A percentile compares a stretch with the other conserved stretches of the same genome.
phyloP scores from a whole-genome alignment of 2,797 vertebrate genomes.

The Adelosebastes latens region DNA sequence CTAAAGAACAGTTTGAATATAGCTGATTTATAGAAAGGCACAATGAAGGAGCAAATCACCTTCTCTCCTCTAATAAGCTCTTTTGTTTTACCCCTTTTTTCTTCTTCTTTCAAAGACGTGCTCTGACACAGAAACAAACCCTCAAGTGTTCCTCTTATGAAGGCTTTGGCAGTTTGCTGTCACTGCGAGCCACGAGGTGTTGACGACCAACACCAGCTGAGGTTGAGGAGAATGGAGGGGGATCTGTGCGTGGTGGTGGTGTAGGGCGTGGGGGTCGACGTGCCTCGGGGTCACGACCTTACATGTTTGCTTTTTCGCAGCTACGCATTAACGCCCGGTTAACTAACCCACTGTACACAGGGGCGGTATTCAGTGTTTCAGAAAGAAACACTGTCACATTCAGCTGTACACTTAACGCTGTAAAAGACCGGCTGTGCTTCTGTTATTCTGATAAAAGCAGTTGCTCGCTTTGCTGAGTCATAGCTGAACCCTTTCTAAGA shows the following conservation, averaged over 20 bases:
- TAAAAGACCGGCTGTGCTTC: constrained; percentile 55
- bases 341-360: constrained; percentile 10
- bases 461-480: constrained; percentile 47
- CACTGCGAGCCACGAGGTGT: constrained; percentile 64
- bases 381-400: constrained; percentile 17
- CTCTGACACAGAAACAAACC: constrained; percentile 23
- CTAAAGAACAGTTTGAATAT: constrained; percentile 41
- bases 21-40: constrained; percentile 71
- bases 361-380: constrained; percentile 21
- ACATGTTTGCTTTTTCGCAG: constrained; percentile 56
- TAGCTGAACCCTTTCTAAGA: constrained; percentile 48
- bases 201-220: constrained; percentile 81
- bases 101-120: not conserved
- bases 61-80: constrained; percentile 41
- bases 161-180: constrained; percentile 39
- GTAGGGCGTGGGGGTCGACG: not conserved
- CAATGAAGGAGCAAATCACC: constrained; percentile 82
- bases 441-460: constrained; percentile 46
- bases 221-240: constrained; percentile 30
- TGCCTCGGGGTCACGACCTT: constrained; percentile 54
- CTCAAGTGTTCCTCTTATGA: constrained; percentile 34
- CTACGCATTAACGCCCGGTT: constrained; percentile 23
- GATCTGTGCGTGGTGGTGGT: not conserved
- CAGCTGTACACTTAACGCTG: constrained; percentile 54
- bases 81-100: constrained; percentile 60